Evolutionary conservation across 2,113 vertebrate species (phyloP), one percentile per base, ranked within the genome.

Genomic region (Himantopus leucocephalus): DNA sequence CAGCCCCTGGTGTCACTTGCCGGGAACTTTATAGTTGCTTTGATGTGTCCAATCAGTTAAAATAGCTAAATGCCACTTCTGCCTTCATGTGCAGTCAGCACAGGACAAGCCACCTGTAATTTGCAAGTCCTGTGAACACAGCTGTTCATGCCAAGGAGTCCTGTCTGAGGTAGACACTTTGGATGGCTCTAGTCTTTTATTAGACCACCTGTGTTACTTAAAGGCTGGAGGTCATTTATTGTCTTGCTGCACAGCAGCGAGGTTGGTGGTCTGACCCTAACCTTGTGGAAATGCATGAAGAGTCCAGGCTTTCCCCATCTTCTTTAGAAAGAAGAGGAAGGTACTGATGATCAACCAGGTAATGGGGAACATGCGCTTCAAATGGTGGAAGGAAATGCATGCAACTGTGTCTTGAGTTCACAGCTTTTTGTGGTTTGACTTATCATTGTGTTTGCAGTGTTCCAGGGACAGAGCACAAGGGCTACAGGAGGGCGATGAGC

Each of bases 371-470:
- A 9, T 14, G 43, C 62, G 12, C 32, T 63, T 59, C 16, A 71
- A 43, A 14, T 34, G 24, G 29, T 45, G 37, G 24, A 86, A 35
- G 18, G 27, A 62, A 79, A 37, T 20, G 35, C n/a, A 24, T 23
- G 39, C 14, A 34, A 18, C 1, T 2, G 1, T 12, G 5, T 26
- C 37, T 73, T 29, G 14, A 63, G 21, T 17, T 5, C 9, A 32
- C 30, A 43, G 4, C 11, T 48, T 53, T 37, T 20, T 63, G 23
- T 47, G 47, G 10, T 22, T 58, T 83, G 26, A 12, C 26, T 68
- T 59, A 12, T 8, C 10, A 12, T 27, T 63, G 58, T 8, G 5
- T 55, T 41, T 80, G 52, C 52, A 41, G n/a, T 23, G 16, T 32
- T 79, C 37, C 27, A 35, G 20, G 16, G 39, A 12, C 12, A 70